Conservation (phyloP, 2,797 vertebrate genomes). For the Danio jaintianensis region DNA sequence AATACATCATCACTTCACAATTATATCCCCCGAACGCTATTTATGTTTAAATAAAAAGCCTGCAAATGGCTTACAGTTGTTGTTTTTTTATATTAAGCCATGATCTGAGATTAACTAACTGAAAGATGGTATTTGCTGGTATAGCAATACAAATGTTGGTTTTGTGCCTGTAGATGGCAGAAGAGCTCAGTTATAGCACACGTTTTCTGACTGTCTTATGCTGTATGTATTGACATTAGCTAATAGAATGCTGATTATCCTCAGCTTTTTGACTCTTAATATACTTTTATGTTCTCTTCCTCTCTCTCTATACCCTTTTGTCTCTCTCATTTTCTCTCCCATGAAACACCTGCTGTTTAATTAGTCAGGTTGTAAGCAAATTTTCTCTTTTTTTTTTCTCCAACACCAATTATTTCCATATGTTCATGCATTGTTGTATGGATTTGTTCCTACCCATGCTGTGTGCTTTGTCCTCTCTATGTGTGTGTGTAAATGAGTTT, state of each 20-base stretch:
- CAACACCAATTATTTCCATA: slow-evolving; percentile 44
- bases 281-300: slow-evolving; percentile 30
- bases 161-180: slow-evolving; percentile 47
- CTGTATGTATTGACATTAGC: slow-evolving; percentile 3
- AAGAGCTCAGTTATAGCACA: slow-evolving; percentile 35
- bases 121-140: neutral
- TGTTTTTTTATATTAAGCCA: too few relatives aligned
- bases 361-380: neutral
- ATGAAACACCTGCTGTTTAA: slow-evolving; percentile 50
- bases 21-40: too few relatives aligned
- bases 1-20: neutral
- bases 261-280: slow-evolving; percentile 28
- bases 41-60: neutral
- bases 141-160: neutral
- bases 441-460: slow-evolving; percentile 23
- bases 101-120: neutral
- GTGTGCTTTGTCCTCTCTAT: neutral
- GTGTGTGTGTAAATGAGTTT: neutral
- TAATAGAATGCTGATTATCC: neutral
- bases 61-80: neutral
- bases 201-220: neutral
- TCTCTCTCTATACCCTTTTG: neutral
- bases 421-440: slow-evolving; percentile 8
- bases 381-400: neutral
- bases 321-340: neutral